Conservation (phyloP, 1,140 invertebrate genomes). For the Neuroterus valhalla region DNA sequence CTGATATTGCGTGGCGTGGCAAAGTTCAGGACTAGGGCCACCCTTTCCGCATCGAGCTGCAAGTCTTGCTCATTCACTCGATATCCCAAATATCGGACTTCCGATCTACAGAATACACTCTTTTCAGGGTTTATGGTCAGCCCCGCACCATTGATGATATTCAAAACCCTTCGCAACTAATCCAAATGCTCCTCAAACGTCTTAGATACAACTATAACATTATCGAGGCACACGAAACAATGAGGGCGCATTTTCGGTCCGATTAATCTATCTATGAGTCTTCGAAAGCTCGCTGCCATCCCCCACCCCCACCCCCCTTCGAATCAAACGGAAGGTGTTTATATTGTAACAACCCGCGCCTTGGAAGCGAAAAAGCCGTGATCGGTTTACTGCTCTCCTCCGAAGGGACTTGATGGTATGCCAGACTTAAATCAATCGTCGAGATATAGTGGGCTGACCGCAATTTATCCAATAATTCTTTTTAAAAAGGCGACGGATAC, state of each 20-base stretch:
- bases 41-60: neutral
- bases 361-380: constrained; percentile 69
- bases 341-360: constrained; percentile 66
- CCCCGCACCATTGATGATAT: neutral
- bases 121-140: constrained; percentile 15
- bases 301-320: too few species aligned
- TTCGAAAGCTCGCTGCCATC: constrained; percentile 65
- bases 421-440: too few species aligned
- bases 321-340: constrained; percentile 72
- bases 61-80: neutral
- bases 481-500: too few species aligned
- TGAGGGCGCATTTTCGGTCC: constrained; percentile 41
- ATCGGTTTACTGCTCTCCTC: neutral
- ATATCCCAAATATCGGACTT: neutral
- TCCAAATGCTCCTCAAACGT: constrained; percentile 63
- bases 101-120: neutral
- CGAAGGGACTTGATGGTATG: too few species aligned
- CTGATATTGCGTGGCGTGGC: neutral
- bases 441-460: too few species aligned
- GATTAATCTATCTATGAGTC: constrained; percentile 59
- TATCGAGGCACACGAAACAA: constrained; percentile 66
- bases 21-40: neutral
- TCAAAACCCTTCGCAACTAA: neutral
- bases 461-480: too few species aligned
- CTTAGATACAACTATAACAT: too few species aligned